These are phyloP conservation scores for Scaptomyza tumidula DNA, from an alignment of 2,888 invertebrate species.

Conservation along the genomic window DNA sequence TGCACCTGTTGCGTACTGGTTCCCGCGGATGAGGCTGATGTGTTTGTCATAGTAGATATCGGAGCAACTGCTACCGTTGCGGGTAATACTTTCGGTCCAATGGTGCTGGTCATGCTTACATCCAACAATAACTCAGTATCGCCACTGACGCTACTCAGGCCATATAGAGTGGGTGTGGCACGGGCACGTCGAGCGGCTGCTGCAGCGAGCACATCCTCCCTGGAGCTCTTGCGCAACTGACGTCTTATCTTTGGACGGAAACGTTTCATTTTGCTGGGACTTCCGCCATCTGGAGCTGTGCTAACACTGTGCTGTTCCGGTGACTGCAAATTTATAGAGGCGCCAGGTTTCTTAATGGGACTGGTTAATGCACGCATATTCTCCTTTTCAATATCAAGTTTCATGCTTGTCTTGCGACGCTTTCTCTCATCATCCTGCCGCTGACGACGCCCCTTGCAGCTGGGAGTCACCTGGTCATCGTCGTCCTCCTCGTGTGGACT, in stretches of 20 bases:
- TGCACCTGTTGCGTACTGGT: slow-evolving; percentile 41
- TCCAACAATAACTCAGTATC: slow-evolving; percentile 79
- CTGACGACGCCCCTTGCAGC: slow-evolving; percentile 74
- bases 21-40: slow-evolving; percentile 37
- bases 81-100: slow-evolving; percentile 16
- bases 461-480: slow-evolving; percentile 60
- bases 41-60: slow-evolving; percentile 28
- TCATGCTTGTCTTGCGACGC: slow-evolving; percentile 90
- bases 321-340: slow-evolving; percentile 56
- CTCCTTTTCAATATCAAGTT: slow-evolving; percentile 89
- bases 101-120: slow-evolving; percentile 60
- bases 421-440: slow-evolving; percentile 90
- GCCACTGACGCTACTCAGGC: slow-evolving; percentile 64
- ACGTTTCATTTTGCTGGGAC: slow-evolving; percentile 84
- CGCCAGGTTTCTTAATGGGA: slow-evolving; percentile 80
- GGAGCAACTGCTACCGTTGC: slow-evolving; percentile 13
- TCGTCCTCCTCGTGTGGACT: slow-evolving; percentile 88
- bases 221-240: slow-evolving; percentile 81
- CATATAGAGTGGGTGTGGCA: slow-evolving; percentile 58
- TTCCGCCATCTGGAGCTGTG: slow-evolving; percentile 70
- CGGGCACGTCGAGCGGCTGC: slow-evolving; percentile 68
- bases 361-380: slow-evolving; percentile 86
- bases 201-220: slow-evolving; percentile 77
- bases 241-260: slow-evolving; percentile 84
- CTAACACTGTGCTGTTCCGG: slow-evolving; percentile 73